A percentile compares a stretch with the other conserved stretches of the same genome.
Conservation (phyloP, 2,888 invertebrate species). For the Cheilosia grossa region DNA sequence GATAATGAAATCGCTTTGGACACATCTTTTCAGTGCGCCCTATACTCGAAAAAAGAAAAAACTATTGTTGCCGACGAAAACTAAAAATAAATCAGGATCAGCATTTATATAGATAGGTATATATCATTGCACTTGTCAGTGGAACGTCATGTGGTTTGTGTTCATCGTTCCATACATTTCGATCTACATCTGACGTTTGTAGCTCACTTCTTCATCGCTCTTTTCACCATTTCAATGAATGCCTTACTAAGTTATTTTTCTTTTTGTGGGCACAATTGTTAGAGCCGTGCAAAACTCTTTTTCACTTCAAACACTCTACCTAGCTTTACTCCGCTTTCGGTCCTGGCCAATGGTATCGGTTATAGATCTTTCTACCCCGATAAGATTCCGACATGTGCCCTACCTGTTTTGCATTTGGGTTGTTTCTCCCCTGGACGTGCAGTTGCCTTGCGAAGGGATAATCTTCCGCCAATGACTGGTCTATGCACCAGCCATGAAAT, state of each 20-base stretch:
- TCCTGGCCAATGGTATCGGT: conserved; percentile 59
- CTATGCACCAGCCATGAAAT: conserved; percentile 47
- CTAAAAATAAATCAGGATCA: no score
- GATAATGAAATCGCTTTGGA: no score
- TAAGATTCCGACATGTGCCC: conserved; percentile 62
- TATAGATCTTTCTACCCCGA: conserved; percentile 47
- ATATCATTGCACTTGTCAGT: no score
- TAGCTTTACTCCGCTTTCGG: conserved; percentile 15
- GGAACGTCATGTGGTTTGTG: no score
- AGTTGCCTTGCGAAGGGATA: conserved; percentile 41
- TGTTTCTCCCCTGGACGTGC: conserved; percentile 26
- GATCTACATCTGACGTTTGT: no score
- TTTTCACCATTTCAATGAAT: background rate
- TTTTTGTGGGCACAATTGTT: background rate
- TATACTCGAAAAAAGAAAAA: no score
- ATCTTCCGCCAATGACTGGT: conserved; percentile 65
- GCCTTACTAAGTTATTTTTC: background rate
- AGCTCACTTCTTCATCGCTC: background rate
- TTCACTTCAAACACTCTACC: conserved; percentile 45
- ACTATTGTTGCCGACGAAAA: no score
- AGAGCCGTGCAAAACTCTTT: background rate
- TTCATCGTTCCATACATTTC: no score
- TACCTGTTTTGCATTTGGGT: conserved; percentile 62
- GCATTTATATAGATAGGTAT: no score
- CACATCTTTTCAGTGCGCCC: no score